A percentile compares a stretch with the other conserved stretches of the same genome.
Evolutionary conservation across 1,140 invertebrate genomes (phyloP).

Genomic region (Leptestheria dahalacensis): DNA sequence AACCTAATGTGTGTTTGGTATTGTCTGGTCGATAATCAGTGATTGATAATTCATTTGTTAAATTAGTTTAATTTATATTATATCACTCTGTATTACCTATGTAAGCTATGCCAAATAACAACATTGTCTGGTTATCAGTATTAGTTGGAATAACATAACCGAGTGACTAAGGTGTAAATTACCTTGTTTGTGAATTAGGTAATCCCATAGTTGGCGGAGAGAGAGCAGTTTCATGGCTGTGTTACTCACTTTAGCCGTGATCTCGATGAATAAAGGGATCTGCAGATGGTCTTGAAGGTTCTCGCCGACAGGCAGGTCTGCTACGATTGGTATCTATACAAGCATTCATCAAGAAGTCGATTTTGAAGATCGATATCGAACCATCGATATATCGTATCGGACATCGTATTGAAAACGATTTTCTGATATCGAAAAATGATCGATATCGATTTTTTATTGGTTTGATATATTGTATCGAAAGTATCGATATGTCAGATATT

Average conservation of each 20-base stretch:
- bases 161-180: background rate
- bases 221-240: conserved; percentile 44
- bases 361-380: too few species aligned
- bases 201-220: conserved; percentile 38
- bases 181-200: conserved; percentile 43
- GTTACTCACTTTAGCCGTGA: conserved; percentile 41
- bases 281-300: conserved; percentile 58
- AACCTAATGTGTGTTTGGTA: background rate
- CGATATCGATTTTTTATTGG: too few species aligned
- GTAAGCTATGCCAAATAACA: background rate
- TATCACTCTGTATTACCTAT: too few species aligned
- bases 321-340: conserved; percentile 33
- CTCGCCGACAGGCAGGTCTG: conserved; percentile 39
- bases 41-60: too few species aligned
- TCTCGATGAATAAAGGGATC: conserved; percentile 46
- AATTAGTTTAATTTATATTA: too few species aligned
- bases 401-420: too few species aligned
- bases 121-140: background rate
- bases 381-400: too few species aligned
- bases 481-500: too few species aligned
- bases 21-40: too few species aligned
- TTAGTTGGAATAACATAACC: background rate
- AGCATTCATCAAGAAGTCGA: background rate
- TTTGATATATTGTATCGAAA: too few species aligned
- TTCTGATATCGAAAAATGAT: too few species aligned